phyloP scores from a whole-genome alignment of 2,797 vertebrate species.

The Peromyscus attwateri region DNA sequence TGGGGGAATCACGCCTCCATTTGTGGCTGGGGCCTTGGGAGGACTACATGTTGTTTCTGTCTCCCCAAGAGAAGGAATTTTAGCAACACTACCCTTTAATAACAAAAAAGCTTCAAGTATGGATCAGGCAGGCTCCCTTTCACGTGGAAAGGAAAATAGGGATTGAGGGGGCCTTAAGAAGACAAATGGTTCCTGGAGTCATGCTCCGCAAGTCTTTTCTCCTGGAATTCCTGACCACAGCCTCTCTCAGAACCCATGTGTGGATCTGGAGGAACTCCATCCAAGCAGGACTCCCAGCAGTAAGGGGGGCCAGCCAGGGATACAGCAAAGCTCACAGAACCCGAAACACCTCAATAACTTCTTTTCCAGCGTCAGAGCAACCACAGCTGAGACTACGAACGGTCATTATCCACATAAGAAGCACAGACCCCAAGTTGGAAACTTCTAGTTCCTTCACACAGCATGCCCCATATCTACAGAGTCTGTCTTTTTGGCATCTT shows the following conservation, averaged over 20 bases:
- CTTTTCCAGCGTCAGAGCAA: not conserved
- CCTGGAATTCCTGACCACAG: not conserved
- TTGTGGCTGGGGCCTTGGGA: not conserved
- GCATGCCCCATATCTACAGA: not conserved
- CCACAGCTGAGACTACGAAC: not conserved
- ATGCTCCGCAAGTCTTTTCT: no score
- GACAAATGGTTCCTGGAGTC: not conserved
- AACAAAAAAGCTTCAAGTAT: not conserved
- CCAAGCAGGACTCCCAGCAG: not conserved
- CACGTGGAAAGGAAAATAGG: not conserved
- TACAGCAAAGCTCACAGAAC: not conserved
- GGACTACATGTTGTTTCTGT: not conserved
- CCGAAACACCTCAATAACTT: not conserved
- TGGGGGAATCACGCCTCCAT: no score
- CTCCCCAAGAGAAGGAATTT: not conserved
- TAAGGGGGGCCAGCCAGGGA: not conserved
- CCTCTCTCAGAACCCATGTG: not conserved
- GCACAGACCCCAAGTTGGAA: not conserved
- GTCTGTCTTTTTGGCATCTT: not conserved
- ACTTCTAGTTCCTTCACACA: slow-evolving; percentile 3
- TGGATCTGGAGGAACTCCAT: not conserved
- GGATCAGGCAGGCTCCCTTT: not conserved
- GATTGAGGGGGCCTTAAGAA: not conserved
- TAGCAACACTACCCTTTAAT: not conserved
- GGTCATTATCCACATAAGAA: not conserved